Percentiles rank a stretch among this genome's conserved stretches.
These are phyloP conservation scores for Plagodis dolabraria DNA, from an alignment of 2,888 invertebrate genomes.

Conservation along the genomic window DNA sequence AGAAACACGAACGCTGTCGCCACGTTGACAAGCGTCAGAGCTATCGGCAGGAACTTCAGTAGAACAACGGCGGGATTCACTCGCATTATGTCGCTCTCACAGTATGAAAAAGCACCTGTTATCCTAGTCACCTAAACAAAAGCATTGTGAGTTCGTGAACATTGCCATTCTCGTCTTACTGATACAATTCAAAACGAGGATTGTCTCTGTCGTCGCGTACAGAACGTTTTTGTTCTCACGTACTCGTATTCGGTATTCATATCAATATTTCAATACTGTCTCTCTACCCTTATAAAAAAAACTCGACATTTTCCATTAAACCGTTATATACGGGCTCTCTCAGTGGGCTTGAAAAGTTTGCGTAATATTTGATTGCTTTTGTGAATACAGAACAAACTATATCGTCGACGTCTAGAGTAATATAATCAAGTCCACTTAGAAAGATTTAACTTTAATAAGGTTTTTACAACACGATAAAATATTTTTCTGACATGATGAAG, in stretches of 20 bases:
- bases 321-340: conserved; percentile 33
- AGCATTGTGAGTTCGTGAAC: conserved; percentile 22
- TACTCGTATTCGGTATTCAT: conserved; percentile 17
- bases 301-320: conserved; percentile 34
- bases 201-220: conserved; percentile 16
- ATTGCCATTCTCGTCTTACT: conserved; percentile 22
- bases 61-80: conserved; percentile 66
- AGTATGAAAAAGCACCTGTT: conserved; percentile 68
- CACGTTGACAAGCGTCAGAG: conserved; percentile 68
- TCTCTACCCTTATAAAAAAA: conserved; percentile 5
- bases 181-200: conserved; percentile 20
- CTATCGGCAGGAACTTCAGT: conserved; percentile 70
- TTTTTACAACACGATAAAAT: neutral
- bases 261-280: conserved; percentile 32
- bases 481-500: no score
- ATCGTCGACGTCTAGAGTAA: conserved; percentile 15
- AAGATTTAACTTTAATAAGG: neutral
- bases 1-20: conserved; percentile 66
- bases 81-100: conserved; percentile 73
- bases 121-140: conserved; percentile 68
- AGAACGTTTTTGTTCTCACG: conserved; percentile 3
- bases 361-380: conserved; percentile 37
- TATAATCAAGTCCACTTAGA: conserved; percentile 1
- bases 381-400: conserved; percentile 29
- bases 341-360: conserved; percentile 29